A percentile compares a stretch with the other conserved stretches of the same genome.
phyloP scores from a whole-genome alignment of 2,888 invertebrate genomes.

The Athrips mouffetella region DNA sequence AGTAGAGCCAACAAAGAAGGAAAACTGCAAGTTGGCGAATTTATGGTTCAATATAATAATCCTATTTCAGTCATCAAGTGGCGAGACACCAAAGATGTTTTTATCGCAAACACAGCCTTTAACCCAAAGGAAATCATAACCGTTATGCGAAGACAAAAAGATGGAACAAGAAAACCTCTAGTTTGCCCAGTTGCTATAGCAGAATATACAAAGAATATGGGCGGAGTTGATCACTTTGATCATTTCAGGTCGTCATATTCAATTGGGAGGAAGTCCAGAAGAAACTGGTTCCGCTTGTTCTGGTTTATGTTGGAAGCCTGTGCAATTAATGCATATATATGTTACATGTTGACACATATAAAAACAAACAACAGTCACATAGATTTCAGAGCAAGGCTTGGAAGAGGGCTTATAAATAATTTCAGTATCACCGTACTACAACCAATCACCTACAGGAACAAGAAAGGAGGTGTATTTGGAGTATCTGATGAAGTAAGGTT shows the following conservation, averaged over 20 bases:
- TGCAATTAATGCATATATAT: conserved; percentile 24
- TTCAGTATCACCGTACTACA: conserved; percentile 18
- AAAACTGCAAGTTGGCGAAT: background rate
- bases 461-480: conserved; percentile 30
- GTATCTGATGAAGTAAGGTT: conserved; percentile 36
- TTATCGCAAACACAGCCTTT: background rate
- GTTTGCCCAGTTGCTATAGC: background rate
- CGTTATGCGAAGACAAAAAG: background rate
- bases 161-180: background rate
- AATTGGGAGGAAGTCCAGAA: conserved; percentile 22
- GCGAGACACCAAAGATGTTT: background rate
- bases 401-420: conserved; percentile 19
- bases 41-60: background rate
- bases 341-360: conserved; percentile 17
- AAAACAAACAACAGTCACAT: conserved; percentile 22
- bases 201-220: conserved; percentile 24
- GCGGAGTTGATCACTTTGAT: conserved; percentile 22
- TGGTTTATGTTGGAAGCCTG: conserved; percentile 26
- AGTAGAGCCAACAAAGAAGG: background rate
- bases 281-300: conserved; percentile 22
- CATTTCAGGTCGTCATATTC: conserved; percentile 23
- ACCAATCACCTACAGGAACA: conserved; percentile 20
- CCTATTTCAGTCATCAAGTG: background rate
- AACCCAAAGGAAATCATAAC: background rate
- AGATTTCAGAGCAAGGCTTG: conserved; percentile 23